phyloP scores from a whole-genome alignment of 2,888 invertebrate species.

The Pinctada fucata region DNA sequence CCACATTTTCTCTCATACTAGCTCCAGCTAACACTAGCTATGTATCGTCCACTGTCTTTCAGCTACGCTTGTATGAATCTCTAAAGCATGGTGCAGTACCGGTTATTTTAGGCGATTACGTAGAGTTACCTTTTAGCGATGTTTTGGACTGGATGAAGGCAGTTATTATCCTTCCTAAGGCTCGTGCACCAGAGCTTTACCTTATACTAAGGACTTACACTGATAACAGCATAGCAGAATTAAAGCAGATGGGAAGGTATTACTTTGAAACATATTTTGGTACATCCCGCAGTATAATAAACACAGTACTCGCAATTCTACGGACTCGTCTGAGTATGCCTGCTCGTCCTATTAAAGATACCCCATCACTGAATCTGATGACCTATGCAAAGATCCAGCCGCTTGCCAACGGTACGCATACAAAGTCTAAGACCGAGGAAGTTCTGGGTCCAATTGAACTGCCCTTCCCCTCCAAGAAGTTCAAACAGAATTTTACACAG shows the following conservation, averaged over 20 bases:
- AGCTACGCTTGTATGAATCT: slow-evolving; percentile 91
- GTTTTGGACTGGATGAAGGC: slow-evolving; percentile 79
- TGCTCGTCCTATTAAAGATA: slow-evolving; percentile 85
- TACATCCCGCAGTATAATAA: slow-evolving; percentile 89
- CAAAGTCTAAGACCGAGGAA: slow-evolving; percentile 81
- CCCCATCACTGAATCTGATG: slow-evolving; percentile 88
- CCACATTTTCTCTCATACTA: slow-evolving; percentile 90
- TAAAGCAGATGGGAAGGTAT: slow-evolving; percentile 91
- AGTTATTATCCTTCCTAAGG: slow-evolving; percentile 77
- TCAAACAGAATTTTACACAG: slow-evolving; percentile 86
- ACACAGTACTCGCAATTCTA: slow-evolving; percentile 88
- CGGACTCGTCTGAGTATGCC: slow-evolving; percentile 91
- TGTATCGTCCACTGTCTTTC: slow-evolving; percentile 78
- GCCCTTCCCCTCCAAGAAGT: slow-evolving; percentile 92
- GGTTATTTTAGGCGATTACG: slow-evolving; percentile 87
- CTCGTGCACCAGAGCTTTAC: slow-evolving; percentile 87
- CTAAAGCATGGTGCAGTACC: slow-evolving; percentile 93
- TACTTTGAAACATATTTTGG: slow-evolving; percentile 95
- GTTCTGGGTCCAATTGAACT: slow-evolving; percentile 95
- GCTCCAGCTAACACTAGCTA: slow-evolving; percentile 85
- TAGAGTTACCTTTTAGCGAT: slow-evolving; percentile 89
- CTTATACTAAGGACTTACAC: slow-evolving; percentile 90
- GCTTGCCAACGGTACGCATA: slow-evolving; percentile 73
- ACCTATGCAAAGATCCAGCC: slow-evolving; percentile 88
- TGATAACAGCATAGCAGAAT: slow-evolving; percentile 87